Percentiles rank a stretch among this genome's conserved stretches.
phyloP scores from a whole-genome alignment of 2,113 vertebrate genomes.

The Pipa parva region DNA sequence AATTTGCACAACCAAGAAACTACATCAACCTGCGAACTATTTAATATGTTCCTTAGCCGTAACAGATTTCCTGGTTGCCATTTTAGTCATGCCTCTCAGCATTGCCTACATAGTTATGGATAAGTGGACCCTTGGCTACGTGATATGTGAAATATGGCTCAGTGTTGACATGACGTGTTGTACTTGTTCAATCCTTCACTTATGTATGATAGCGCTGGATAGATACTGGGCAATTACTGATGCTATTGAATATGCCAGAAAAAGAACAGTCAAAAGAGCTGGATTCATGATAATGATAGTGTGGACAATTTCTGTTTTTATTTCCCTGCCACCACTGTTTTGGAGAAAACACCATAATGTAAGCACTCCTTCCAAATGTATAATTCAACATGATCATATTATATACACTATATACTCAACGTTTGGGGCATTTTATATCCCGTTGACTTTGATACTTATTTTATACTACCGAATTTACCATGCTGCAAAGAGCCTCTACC shows the following conservation, averaged over 20 bases:
- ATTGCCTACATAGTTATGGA: slow-evolving; percentile 79
- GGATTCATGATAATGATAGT: slow-evolving; percentile 70
- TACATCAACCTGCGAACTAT: slow-evolving; percentile 85
- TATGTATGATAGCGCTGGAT: slow-evolving; percentile 84
- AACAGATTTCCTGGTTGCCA: slow-evolving; percentile 81
- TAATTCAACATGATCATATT: slow-evolving; percentile 78
- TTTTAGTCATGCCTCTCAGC: slow-evolving; percentile 85
- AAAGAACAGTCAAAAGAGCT: slow-evolving; percentile 71
- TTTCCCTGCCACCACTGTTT: slow-evolving; percentile 82
- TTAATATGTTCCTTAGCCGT: slow-evolving; percentile 85
- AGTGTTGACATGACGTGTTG: slow-evolving; percentile 88
- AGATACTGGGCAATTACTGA: slow-evolving; percentile 90
- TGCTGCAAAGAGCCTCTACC: slow-evolving; percentile 81
- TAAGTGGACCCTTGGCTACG: slow-evolving; percentile 74
- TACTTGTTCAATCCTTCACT: slow-evolving; percentile 85
- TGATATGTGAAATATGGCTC: slow-evolving; percentile 82
- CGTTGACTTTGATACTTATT: slow-evolving; percentile 80
- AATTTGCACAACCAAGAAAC: slow-evolving; percentile 82
- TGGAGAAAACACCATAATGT: slow-evolving; percentile 67
- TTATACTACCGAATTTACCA: slow-evolving; percentile 85
- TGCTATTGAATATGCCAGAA: slow-evolving; percentile 76
- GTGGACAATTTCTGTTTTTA: slow-evolving; percentile 80
- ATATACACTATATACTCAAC: slow-evolving; percentile 88
- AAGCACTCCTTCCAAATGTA: slow-evolving; percentile 61
- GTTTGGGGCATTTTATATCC: slow-evolving; percentile 82